Base-by-base conservation (phyloP, 1,140 invertebrate species). In the Contarinia nasturtii region DNA sequence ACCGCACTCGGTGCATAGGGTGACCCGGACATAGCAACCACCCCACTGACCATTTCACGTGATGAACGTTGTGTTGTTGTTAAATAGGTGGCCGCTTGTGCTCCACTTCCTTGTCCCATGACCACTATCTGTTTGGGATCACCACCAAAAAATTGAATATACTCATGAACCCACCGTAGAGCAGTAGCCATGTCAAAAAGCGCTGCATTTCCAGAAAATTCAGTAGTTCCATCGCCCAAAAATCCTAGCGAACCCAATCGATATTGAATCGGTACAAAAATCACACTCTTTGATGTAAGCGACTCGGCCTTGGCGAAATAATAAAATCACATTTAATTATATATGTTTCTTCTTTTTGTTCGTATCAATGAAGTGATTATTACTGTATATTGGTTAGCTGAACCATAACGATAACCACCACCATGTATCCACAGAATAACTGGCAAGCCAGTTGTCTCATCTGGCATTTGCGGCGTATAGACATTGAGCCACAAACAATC, bases 181-280 rank as follows among this genome's bases (percentile, higher is more conserved):
- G 79, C 80, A 2, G 75, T 52, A 2, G 71, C 65, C 64, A 82
- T 75, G 54, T 85, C 82, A 61, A 79, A 72, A 49, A 82, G 61
- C 4, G 73, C 80, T 40, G 73, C 71, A 55, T 83, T 84, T 1
- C 80, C 81, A 27, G 77, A 72, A 14, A 81, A 66, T 47, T 80
- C 71, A 49, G 68, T 64, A 12, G 71, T 72, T 21, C 73, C 72
- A 20, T 72, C 76, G 43, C 78, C 79, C 36, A 86, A 58, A 54
- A 84, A 86, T 11, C 83, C 83, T 47, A 89, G 62, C 1, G 82
- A 74, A 41, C 85, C 86, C 12, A 88, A 65, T 49, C 86, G 70
- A 52, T 89, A 89, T 51, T 89, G 85, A 19, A 87, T 75, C 0
- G 82, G 78, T 1, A 88, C 82, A 2, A 89, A 70, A 14, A 89